Evolutionary conservation across 2,888 invertebrate genomes (phyloP), one percentile per base, ranked within the genome.

Genomic region (Bhutanitis thaidina): DNA sequence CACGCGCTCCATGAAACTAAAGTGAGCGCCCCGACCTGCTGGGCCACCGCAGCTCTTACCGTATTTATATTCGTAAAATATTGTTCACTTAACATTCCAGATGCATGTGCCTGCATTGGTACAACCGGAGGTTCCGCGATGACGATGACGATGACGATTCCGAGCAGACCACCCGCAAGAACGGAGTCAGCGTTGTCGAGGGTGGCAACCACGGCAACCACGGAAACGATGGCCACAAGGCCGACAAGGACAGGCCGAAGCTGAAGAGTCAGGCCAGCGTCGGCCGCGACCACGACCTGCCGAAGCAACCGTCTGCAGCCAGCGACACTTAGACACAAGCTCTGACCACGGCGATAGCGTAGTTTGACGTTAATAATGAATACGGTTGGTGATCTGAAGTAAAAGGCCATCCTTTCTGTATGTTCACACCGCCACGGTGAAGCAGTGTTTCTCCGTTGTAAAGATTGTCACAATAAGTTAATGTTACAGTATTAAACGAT

Each of bases 21-120:
- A n/a, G n/a, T n/a, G n/a, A n/a, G n/a, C n/a, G n/a, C n/a, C n/a
- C n/a, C n/a, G n/a, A n/a, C n/a, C n/a, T n/a, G n/a, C n/a, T n/a
- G n/a, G n/a, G n/a, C n/a, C n/a, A n/a, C n/a, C n/a, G n/a, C n/a
- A n/a, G n/a, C n/a, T n/a, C n/a, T n/a, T n/a, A n/a, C n/a, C n/a
- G n/a, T n/a, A n/a, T n/a, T n/a, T n/a, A n/a, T n/a, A n/a, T n/a
- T n/a, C n/a, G n/a, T n/a, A n/a, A n/a, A n/a, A n/a, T n/a, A n/a
- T n/a, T n/a, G n/a, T n/a, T n/a, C n/a, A n/a, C n/a, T n/a, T n/a
- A 16, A 35, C 7, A 12, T 71, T 74, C 2, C 78, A 91, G 94
- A 67, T 93, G 93, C 67, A 85, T 93, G 64, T 93, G 94, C 72
- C 90, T 94, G 58, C 93, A 93, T 68, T 92, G 91, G 86, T 88